Base-by-base conservation (phyloP, 2,113 vertebrate species). In the Epinephelus cyanopodus region DNA sequence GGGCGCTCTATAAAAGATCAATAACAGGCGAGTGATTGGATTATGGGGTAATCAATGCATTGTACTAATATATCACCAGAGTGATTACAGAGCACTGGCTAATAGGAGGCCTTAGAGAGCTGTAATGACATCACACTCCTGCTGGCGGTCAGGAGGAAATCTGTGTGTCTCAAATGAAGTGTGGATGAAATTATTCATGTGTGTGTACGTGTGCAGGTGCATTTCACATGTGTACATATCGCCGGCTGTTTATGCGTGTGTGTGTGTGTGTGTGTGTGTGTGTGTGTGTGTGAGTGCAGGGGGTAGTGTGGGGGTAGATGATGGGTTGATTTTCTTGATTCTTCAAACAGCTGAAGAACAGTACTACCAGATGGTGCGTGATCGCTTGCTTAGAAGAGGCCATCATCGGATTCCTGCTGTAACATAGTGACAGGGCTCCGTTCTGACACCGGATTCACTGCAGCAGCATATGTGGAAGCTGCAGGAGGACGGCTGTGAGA, bases 21-120 rank as follows among this genome's bases (percentile, higher is more conserved):
- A 95, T 95, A 95, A 85, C 60, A 90, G 89, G 91, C 93, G 92
- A 73, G 90, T 92, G 94, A 95, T 95, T 93, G 94, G 93, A 93
- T 94, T 95, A 95, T 90, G 83, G 86, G 77, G 60, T 90, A 91
- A 95, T 95, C 94, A 93, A 93, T 95, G 91, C 90, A 92, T 94
- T 93, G 93, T 92, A 77, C 93, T 95, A 93, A 93, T 93, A 94
- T 92, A 94, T 90, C 88, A 85, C 83, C 68, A 90, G 92, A 90
- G 92, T 92, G 91, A 93, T 93, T 94, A 92, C 82, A 85, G 88
- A 87, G 87, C 75, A 81, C 87, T 85, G 85, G 87, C 91, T 93
- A 95, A 94, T 92, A 77, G 90, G 83, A 89, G 87, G 83, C 90
- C 85, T 90, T 78, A 74, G 90, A 87, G 89, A 82, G 84, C 85